Base-by-base conservation (phyloP, 2,797 vertebrate genomes). In the Diglossa cyanea region DNA sequence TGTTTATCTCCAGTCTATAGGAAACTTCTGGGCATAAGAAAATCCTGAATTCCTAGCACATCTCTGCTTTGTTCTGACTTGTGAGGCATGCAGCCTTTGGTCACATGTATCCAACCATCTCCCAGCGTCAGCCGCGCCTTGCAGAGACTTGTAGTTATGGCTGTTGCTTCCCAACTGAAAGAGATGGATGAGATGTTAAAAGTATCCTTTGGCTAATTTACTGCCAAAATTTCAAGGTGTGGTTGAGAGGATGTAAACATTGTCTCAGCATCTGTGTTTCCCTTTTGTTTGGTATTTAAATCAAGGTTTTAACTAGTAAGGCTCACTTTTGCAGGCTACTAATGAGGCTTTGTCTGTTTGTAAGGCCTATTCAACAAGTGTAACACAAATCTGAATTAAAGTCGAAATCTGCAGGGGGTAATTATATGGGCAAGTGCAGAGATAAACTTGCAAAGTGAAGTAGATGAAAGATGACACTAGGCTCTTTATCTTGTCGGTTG, bases 141-240 rank as follows among this genome's bases (percentile, higher is more conserved):
- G 85, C 77, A 71, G 96, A 97, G 97, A 93, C 96, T 95, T 97
- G 96, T 96, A 91, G 86, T 67, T 97, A 94, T 65, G 92, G 95
- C 96, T 85, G 47, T 89, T 97, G 83, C 51, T 90, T 97, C 91
- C 93, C 85, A 92, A 25, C 81, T 89, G 37, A 94, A 88, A 96
- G 77, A 92, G 77, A 83, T 90, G 54, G 77, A 71, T 93, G 73
- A 96, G 93, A 93, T 96, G 90, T 95, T 93, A 96, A 97, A 78
- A 94, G 75, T 84, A 88, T 96, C 93, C 90, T 97, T 97, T 96
- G 95, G 94, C 97, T 97, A 96, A 96, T 96, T 97, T 96, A 86
- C 90, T 97, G 94, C 95, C 96, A 97, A 85, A 95, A 91, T 55
- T n/a, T 79, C 39, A 84, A 67, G 74, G 60, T 90, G 65, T 92